phyloP scores from a whole-genome alignment of 2,797 vertebrate species.

The Argyrosomus regius region DNA sequence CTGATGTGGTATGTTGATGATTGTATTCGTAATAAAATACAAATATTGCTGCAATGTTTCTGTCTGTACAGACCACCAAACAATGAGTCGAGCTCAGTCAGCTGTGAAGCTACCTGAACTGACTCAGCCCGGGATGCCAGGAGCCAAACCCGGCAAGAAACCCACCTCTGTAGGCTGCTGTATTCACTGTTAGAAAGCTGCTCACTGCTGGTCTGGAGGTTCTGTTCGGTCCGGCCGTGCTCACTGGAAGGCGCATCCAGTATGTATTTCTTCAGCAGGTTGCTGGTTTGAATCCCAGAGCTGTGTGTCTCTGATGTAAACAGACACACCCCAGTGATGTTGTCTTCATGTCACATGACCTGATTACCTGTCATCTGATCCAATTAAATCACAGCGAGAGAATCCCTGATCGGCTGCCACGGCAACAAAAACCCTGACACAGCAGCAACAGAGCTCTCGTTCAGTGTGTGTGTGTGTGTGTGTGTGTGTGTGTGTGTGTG shows the following conservation, averaged over 20 bases:
- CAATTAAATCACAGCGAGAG: conserved; percentile 60
- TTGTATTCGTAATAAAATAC: not conserved
- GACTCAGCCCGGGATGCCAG: no score
- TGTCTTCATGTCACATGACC: conserved; percentile 55
- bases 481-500: conserved; percentile 32
- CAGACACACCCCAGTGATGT: conserved; percentile 9
- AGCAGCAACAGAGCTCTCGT: conserved; percentile 24
- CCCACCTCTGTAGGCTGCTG: no score
- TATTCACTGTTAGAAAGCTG: no score
- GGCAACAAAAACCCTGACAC: conserved; percentile 51
- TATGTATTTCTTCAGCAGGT: not conserved
- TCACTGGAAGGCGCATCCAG: no score
- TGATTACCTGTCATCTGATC: conserved; percentile 48
- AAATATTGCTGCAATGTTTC: not conserved
- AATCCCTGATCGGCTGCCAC: conserved; percentile 37
- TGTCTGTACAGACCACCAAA: not conserved
- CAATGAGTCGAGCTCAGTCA: no score
- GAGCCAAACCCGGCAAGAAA: no score
- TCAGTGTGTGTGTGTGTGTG: conserved; percentile 8
- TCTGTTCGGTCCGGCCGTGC: no score
- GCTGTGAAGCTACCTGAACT: no score
- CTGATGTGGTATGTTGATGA: not conserved
- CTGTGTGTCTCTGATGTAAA: conserved; percentile 12
- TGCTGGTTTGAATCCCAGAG: not conserved
- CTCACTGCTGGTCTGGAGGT: no score